Base-by-base conservation (phyloP, 2,888 invertebrate genomes). In the Platerodrilus igneus region DNA sequence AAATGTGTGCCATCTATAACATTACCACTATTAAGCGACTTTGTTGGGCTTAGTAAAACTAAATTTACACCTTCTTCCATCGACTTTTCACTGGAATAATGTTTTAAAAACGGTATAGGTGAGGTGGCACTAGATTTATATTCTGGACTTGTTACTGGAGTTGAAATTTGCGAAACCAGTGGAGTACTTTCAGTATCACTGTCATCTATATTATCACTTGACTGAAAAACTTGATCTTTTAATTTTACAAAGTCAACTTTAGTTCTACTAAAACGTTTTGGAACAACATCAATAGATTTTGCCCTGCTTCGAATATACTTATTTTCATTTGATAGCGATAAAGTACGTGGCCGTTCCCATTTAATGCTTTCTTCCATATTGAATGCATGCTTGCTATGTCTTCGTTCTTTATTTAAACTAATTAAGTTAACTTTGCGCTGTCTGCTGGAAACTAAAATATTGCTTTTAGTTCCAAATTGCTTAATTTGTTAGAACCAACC, bases 101-200 rank as follows among this genome's bases (percentile, higher is more conserved):
- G n/a, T n/a, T n/a, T n/a, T n/a, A n/a, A n/a, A n/a, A n/a, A n/a
- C n/a, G n/a, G n/a, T n/a, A n/a, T n/a, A n/a, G n/a, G n/a, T 2
- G 62, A 60, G 27, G 51, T 52, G 0, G 63, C 61, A 3, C 61
- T 59, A 1, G 53, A 38, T 49, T 52, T 56, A 1, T 54, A 40
- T 19, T 59, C 58, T 6, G 59, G 55, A 41, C 59, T 61, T 17
- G 58, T 56, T 4, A 53, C 52, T 4, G 62, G 59, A 1, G 63
- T 57, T 3, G 62, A 65, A 6, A 63, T 52, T 47, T 66, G 64
- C 0, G 75, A 74, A 4, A 83, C 79, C 42, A 83, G 71, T 38
- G 81, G 81, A 2, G 83, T 80, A 51, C 77, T 77, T 58, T 84
- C 84, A 60, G 82, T 82, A 59, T 81, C 81, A 60, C 76, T 63